A percentile compares a stretch with the other conserved stretches of the same genome.
phyloP scores from a whole-genome alignment of 1,140 invertebrate species.

The Apolygus lucorum region DNA sequence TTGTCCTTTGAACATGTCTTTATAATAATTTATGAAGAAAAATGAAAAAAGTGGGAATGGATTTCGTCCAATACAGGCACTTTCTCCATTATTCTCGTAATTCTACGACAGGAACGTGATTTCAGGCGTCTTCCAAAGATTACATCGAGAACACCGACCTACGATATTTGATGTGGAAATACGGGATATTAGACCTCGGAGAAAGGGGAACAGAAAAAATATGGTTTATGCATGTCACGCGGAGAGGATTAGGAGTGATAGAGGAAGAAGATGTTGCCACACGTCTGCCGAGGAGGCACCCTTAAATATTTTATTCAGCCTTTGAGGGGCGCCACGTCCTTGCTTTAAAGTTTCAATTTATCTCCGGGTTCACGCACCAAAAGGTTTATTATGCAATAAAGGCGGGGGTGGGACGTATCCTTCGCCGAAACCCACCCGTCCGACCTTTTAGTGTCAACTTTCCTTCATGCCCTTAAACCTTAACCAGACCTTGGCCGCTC shows the following conservation, averaged over 20 bases:
- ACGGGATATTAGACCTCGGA: neutral
- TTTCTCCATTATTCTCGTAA: too few species aligned
- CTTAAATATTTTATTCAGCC: constrained; percentile 8
- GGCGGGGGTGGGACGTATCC: neutral
- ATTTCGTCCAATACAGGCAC: too few species aligned
- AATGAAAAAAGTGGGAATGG: too few species aligned
- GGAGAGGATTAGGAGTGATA: constrained; percentile 12
- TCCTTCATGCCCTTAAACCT: too few species aligned
- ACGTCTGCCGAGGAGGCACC: constrained; percentile 3
- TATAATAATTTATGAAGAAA: too few species aligned
- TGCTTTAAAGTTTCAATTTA: constrained; percentile 15
- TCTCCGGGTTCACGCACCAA: constrained; percentile 11
- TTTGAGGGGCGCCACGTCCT: constrained; percentile 10
- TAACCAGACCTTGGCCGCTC: too few species aligned
- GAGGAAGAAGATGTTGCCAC: constrained; percentile 5
- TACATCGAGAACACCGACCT: too few species aligned
- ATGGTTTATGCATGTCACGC: constrained; percentile 13
- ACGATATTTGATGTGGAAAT: too few species aligned
- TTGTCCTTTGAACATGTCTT: too few species aligned
- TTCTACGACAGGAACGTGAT: too few species aligned
- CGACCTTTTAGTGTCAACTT: constrained; percentile 2
- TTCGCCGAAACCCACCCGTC: neutral
- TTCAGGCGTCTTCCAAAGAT: too few species aligned
- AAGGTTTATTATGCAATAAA: constrained; percentile 17
- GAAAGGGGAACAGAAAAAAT: neutral